Evolutionary conservation across 2,113 vertebrate genomes (phyloP).

Genomic region (Craseonycteris thonglongyai): DNA sequence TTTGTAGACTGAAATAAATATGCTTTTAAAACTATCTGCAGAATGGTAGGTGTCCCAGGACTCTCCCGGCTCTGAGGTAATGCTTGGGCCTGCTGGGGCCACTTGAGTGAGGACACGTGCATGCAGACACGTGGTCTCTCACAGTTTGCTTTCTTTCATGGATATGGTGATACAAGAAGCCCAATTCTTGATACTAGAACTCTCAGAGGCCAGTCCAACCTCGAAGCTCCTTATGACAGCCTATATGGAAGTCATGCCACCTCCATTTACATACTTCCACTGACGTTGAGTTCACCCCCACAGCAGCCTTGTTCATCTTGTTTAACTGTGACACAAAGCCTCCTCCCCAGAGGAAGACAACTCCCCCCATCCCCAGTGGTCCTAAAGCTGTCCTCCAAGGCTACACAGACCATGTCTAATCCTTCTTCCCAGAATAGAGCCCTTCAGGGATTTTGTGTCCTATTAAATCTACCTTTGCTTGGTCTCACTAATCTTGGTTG

Average conservation of each 20-base stretch:
- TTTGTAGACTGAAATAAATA: neutral
- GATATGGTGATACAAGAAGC: neutral
- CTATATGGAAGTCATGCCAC: neutral
- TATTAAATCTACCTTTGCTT: conserved; percentile 1
- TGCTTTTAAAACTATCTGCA: neutral
- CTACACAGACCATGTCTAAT: neutral
- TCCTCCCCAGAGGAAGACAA: neutral
- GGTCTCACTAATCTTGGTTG: neutral
- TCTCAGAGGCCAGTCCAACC: neutral
- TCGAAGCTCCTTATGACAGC: neutral
- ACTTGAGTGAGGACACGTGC: neutral
- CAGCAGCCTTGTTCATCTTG: neutral
- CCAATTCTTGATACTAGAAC: neutral
- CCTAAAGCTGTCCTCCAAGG: neutral
- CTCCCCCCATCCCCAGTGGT: neutral
- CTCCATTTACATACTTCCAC: neutral
- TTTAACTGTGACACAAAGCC: neutral
- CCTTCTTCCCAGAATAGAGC: neutral
- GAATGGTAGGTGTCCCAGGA: neutral
- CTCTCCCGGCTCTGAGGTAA: neutral
- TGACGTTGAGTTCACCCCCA: neutral
- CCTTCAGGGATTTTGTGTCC: neutral
- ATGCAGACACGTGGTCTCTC: neutral
- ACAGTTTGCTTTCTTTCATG: neutral
- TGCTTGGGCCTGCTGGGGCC: neutral